Percentiles rank a stretch among this genome's conserved stretches.
These are phyloP conservation scores for Bugulina stolonifera DNA, from an alignment of 2,888 invertebrate species.

Conservation along the genomic window DNA sequence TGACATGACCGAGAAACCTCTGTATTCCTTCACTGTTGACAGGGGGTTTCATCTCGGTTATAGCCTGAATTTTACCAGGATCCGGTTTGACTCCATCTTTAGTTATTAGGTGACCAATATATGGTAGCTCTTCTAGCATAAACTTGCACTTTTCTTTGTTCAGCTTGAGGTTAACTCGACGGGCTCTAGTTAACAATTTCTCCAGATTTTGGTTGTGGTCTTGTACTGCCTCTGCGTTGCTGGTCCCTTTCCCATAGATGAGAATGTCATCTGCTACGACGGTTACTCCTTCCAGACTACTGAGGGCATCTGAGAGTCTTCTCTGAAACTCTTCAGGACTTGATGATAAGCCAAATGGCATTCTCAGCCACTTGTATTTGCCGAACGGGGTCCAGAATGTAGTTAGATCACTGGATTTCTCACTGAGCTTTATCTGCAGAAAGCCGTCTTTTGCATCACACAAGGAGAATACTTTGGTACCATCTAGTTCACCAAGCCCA, in stretches of 20 bases:
- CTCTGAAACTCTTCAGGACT: slow-evolving; percentile 26
- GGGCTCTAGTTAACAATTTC: too few relatives aligned
- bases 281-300: neutral
- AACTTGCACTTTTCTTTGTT: too few relatives aligned
- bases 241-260: neutral
- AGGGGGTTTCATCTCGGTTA: too few relatives aligned
- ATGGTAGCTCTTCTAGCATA: too few relatives aligned
- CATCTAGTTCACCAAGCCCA: neutral
- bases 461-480: neutral
- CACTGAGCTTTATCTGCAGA: slow-evolving; percentile 27
- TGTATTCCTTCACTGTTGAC: too few relatives aligned
- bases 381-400: slow-evolving; percentile 30
- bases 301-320: slow-evolving; percentile 16
- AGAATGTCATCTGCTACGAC: slow-evolving; percentile 5
- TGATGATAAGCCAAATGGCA: slow-evolving; percentile 12
- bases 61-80: too few relatives aligned
- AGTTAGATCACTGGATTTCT: slow-evolving; percentile 27
- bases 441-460: too few relatives aligned
- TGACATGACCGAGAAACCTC: too few relatives aligned
- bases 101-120: too few relatives aligned
- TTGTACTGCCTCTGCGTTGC: neutral
- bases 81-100: too few relatives aligned
- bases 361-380: slow-evolving; percentile 22
- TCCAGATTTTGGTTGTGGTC: slow-evolving; percentile 20
- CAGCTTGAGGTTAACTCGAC: too few relatives aligned